Percentiles rank a stretch among this genome's conserved stretches.
Evolutionary conservation across 2,888 invertebrate genomes (phyloP).

Genomic region (Chesias legatella): DNA sequence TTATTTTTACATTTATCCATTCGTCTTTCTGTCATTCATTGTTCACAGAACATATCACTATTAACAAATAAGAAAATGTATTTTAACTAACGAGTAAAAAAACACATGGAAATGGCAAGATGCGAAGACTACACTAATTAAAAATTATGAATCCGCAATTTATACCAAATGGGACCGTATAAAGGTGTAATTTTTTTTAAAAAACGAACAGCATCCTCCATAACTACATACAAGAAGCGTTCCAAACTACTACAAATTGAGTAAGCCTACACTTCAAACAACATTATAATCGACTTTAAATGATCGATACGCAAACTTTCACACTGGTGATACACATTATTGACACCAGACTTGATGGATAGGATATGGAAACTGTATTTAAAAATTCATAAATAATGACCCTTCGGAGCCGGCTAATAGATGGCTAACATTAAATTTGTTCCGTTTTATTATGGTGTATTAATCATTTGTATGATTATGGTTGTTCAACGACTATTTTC

Average conservation of each 20-base stretch:
- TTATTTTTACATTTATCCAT: too few species aligned
- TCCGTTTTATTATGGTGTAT: slow-evolving; percentile 17
- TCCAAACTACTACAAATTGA: slow-evolving; percentile 5
- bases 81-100: too few species aligned
- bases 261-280: slow-evolving; percentile 27
- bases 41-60: too few species aligned
- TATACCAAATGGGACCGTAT: too few species aligned
- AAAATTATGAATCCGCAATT: too few species aligned
- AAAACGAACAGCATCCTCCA: slow-evolving; percentile 1
- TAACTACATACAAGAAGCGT: too few species aligned
- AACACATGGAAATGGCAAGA: too few species aligned
- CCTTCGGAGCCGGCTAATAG: slow-evolving; percentile 34
- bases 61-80: too few species aligned
- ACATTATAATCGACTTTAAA: slow-evolving; percentile 54
- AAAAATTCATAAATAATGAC: slow-evolving; percentile 49
- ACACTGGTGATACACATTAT: slow-evolving; percentile 47
- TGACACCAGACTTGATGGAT: slow-evolving; percentile 68
- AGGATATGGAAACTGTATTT: slow-evolving; percentile 47
- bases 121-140: too few species aligned
- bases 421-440: slow-evolving; percentile 34
- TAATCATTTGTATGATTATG: slow-evolving; percentile 11
- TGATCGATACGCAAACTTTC: slow-evolving; percentile 63
- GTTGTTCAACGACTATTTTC: not conserved
- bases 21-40: too few species aligned
- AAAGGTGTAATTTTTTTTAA: too few species aligned